Evolutionary conservation across 2,888 invertebrate genomes (phyloP).

Genomic region (Nemurella pictetii): DNA sequence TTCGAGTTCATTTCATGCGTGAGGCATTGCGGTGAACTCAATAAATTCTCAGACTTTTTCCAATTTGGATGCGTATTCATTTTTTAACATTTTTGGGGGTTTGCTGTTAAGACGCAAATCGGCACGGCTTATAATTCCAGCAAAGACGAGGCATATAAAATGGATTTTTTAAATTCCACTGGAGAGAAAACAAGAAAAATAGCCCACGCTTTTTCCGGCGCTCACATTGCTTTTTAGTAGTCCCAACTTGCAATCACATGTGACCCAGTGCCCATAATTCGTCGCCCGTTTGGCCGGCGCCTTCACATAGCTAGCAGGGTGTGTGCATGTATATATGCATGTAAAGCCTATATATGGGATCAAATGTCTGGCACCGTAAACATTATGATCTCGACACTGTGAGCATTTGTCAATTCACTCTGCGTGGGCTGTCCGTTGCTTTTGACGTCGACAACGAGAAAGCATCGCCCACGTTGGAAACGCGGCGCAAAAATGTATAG

Average conservation of each 20-base stretch:
- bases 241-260: background rate
- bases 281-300: background rate
- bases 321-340: too few species aligned
- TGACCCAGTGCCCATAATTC: background rate
- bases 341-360: background rate
- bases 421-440: background rate
- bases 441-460: background rate
- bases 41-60: background rate
- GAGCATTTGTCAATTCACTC: background rate
- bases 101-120: background rate
- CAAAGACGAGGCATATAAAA: background rate
- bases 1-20: background rate
- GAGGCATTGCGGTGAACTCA: background rate
- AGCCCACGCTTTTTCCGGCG: background rate
- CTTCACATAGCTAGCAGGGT: background rate
- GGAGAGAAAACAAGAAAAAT: background rate
- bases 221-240: background rate
- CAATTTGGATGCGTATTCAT: background rate
- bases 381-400: background rate
- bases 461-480: background rate
- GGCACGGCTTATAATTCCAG: too few species aligned
- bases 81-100: background rate
- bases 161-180: background rate
- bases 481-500: background rate
- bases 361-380: background rate